Evolutionary conservation across 2,888 invertebrate species (phyloP).

Genomic region (Fragum whitleyi): DNA sequence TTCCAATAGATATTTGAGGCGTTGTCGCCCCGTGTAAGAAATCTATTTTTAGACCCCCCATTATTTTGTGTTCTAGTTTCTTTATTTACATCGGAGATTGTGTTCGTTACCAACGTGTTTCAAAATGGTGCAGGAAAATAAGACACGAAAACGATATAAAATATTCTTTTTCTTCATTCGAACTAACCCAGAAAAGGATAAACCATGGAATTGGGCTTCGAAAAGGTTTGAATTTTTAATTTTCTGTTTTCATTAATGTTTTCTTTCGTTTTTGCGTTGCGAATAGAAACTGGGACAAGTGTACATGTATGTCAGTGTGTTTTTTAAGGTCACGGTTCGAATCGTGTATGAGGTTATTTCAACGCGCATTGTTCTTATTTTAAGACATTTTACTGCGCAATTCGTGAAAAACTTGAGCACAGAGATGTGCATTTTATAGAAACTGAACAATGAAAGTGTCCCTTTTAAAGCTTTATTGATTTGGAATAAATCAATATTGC

Average conservation of each 20-base stretch:
- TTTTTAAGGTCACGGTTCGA: neutral
- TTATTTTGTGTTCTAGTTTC: conserved; percentile 3
- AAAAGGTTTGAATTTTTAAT: conserved; percentile 3
- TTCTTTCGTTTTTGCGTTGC: neutral
- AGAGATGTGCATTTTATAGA: no score
- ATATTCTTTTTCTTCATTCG: conserved; percentile 35
- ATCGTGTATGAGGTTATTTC: neutral
- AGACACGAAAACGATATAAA: conserved; percentile 18
- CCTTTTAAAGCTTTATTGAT: no score
- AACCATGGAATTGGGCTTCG: neutral
- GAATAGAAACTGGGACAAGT: neutral
- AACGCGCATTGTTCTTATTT: neutral
- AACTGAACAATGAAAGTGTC: no score
- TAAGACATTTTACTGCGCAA: neutral
- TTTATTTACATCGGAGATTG: neutral
- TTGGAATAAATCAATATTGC: no score
- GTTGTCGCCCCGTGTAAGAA: neutral
- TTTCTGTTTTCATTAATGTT: neutral
- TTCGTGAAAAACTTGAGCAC: no score
- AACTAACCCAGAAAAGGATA: conserved; percentile 12
- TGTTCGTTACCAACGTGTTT: neutral
- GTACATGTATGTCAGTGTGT: neutral
- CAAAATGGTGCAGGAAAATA: conserved; percentile 16
- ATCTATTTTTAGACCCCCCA: conserved; percentile 5
- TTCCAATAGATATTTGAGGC: no score